Conservation (phyloP, 2,113 vertebrate species). For the Cricetomys ansorgei region DNA sequence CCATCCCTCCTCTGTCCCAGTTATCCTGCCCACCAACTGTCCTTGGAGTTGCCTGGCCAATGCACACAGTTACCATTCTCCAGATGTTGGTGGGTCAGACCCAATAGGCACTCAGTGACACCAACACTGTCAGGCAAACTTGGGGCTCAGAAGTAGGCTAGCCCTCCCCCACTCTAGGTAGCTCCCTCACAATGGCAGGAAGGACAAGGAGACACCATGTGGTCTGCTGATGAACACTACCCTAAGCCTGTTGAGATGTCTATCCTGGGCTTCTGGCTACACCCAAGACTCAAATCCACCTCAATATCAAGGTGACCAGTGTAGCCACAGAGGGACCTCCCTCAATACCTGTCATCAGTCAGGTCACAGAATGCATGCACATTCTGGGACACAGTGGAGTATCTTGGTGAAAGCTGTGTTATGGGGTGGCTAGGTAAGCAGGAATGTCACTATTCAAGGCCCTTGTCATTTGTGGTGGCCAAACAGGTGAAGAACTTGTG, state of each 20-base stretch:
- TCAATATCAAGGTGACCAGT: background rate
- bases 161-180: background rate
- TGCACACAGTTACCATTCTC: background rate
- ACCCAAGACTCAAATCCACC: background rate
- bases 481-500: background rate
- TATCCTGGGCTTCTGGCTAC: background rate
- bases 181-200: background rate
- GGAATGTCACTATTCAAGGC: background rate
- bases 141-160: background rate
- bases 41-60: background rate
- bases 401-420: background rate
- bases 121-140: background rate
- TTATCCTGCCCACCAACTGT: background rate
- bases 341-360: background rate
- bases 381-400: background rate
- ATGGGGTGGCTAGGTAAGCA: background rate
- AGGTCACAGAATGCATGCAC: background rate
- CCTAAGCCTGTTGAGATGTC: background rate
- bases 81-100: background rate
- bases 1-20: background rate
- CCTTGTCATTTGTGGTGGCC: background rate
- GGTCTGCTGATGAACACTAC: background rate
- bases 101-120: background rate
- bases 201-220: background rate
- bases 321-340: background rate